Percentiles rank a stretch among this genome's conserved stretches.
Conservation (phyloP, 2,797 vertebrate genomes). For the Margarornis squamiger region DNA sequence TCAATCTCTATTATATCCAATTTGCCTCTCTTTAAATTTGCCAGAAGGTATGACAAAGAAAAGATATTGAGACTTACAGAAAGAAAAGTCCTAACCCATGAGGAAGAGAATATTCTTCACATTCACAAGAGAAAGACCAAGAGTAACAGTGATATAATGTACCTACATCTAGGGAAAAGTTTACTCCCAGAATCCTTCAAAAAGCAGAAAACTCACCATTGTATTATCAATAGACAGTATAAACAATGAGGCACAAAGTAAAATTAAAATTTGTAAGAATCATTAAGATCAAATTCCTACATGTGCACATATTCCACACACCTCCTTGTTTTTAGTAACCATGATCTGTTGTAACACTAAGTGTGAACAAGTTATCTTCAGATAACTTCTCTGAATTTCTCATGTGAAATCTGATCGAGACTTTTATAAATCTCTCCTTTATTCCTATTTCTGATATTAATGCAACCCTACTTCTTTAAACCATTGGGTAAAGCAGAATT, state of each 20-base stretch:
- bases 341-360: background rate
- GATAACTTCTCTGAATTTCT: background rate
- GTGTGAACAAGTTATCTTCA: background rate
- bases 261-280: background rate
- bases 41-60: conserved; percentile 28
- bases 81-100: background rate
- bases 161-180: background rate
- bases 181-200: background rate
- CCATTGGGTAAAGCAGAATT: background rate
- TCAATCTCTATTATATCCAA: conserved; percentile 40
- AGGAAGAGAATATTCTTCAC: background rate
- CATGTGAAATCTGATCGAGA: background rate
- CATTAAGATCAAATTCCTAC: background rate
- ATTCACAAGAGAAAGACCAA: background rate
- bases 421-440: background rate
- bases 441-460: background rate
- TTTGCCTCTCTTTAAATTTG: conserved; percentile 50
- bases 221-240: background rate
- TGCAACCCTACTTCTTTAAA: background rate
- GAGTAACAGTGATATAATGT: background rate
- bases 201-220: background rate
- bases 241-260: background rate
- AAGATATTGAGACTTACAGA: conserved; percentile 11
- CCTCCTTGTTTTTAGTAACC: background rate
- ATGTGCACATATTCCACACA: background rate